Percentiles rank a stretch among this genome's conserved stretches.
Conservation (phyloP, 2,888 invertebrate species). For the Augiades crinisus region DNA sequence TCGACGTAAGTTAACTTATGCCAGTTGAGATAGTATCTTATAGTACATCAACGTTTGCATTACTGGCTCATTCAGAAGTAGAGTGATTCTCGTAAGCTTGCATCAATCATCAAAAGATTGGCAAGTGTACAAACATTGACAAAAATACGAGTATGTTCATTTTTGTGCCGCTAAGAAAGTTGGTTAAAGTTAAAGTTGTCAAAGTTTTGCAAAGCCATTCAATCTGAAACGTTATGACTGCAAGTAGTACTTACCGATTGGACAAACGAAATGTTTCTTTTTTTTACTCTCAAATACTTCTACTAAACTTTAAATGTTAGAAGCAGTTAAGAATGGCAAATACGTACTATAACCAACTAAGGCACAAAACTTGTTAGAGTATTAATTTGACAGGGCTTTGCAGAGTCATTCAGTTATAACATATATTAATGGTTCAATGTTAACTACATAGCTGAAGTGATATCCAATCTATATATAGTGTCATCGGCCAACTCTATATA, state of each 20-base stretch:
- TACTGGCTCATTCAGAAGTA: constrained; percentile 17
- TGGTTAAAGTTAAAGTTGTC: background rate
- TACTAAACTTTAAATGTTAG: background rate
- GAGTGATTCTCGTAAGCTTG: constrained; percentile 11
- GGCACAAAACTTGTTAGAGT: constrained; percentile 13
- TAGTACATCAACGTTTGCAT: constrained; percentile 12
- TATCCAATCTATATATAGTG: background rate
- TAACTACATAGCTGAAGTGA: background rate
- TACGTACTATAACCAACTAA: constrained; percentile 2
- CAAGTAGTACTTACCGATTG: background rate
- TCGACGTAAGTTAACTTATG: constrained; percentile 17
- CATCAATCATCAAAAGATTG: constrained; percentile 15
- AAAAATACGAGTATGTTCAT: background rate
- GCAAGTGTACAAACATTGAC: constrained; percentile 1
- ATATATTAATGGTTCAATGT: background rate
- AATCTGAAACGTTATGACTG: background rate
- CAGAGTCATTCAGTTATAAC: constrained; percentile 14
- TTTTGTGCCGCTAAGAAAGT: background rate
- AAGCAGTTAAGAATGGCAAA: background rate
- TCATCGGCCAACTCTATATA: background rate
- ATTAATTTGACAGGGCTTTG: background rate
- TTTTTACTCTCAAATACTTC: background rate
- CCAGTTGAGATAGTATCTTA: constrained; percentile 13
- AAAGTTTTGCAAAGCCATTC: background rate
- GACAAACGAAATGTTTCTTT: background rate